These are phyloP conservation scores for Portunus trituberculatus DNA, from an alignment of 1,140 invertebrate genomes.

Conservation along the genomic window DNA sequence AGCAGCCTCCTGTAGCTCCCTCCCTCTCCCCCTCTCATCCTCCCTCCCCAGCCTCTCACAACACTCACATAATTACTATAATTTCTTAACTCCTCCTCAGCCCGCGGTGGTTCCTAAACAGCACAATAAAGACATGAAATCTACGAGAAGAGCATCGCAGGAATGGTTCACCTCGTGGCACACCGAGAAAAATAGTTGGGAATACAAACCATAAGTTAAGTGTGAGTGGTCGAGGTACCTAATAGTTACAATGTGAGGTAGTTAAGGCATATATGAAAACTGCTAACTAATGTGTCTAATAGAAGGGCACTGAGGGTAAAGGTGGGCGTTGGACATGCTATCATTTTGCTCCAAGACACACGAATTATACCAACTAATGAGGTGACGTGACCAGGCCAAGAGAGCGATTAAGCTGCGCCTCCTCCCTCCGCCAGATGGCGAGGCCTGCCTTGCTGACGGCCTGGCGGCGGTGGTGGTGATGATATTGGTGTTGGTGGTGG, in stretches of 20 bases:
- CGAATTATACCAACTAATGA: constrained; percentile 2
- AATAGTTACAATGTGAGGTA: background rate
- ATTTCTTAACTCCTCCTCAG: background rate
- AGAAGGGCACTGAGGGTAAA: background rate
- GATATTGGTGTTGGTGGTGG: background rate
- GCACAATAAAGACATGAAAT: constrained; percentile 13
- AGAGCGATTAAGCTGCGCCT: background rate
- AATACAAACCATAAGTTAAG: too few species aligned
- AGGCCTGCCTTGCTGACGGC: background rate
- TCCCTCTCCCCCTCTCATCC: background rate
- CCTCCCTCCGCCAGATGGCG: background rate
- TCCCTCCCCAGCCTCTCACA: background rate
- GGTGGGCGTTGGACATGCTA: background rate
- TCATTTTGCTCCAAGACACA: constrained; percentile 3
- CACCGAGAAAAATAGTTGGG: background rate
- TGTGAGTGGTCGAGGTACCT: background rate
- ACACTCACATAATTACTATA: background rate
- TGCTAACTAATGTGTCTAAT: background rate
- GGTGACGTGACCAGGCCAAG: background rate
- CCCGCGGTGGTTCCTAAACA: constrained; percentile 16
- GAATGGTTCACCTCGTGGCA: background rate
- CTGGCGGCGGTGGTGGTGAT: background rate
- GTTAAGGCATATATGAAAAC: constrained; percentile 13
- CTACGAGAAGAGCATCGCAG: background rate
- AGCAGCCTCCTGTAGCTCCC: background rate